These are phyloP conservation scores for Harpegnathos saltator DNA, from an alignment of 1,140 invertebrate species.

Conservation along the genomic window DNA sequence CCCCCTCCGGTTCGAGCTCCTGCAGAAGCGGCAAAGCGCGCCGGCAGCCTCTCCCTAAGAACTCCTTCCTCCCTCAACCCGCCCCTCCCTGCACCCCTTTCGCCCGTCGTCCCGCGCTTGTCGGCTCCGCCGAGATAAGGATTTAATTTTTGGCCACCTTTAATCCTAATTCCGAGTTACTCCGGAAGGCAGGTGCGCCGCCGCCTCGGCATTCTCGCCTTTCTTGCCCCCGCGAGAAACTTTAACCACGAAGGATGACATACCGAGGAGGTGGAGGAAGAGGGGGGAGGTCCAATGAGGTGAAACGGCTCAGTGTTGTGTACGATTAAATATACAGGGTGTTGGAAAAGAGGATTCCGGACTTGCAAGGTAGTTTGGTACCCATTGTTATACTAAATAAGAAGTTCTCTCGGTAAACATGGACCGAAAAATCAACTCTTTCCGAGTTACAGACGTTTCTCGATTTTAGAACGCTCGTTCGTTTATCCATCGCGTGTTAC, in stretches of 20 bases:
- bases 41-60: constrained; percentile 62
- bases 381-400: too few species aligned
- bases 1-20: constrained; percentile 64
- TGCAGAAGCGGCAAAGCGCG: constrained; percentile 55
- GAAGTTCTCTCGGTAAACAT: too few species aligned
- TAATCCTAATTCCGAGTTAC: constrained; percentile 82
- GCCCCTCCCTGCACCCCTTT: constrained; percentile 74
- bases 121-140: constrained; percentile 80
- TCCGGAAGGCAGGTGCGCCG: constrained; percentile 54
- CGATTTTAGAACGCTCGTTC: too few species aligned
- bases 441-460: too few species aligned
- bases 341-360: too few species aligned
- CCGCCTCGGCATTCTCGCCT: constrained; percentile 8
- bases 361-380: too few species aligned
- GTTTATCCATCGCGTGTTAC: too few species aligned
- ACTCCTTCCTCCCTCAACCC: constrained; percentile 67
- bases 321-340: constrained; percentile 23
- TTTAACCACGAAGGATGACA: constrained; percentile 55
- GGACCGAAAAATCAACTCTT: too few species aligned
- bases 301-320: constrained; percentile 9
- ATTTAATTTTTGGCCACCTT: constrained; percentile 85
- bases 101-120: constrained; percentile 68
- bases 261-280: too few species aligned
- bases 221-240: background rate
- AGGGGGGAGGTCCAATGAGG: constrained; percentile 36